Base-by-base conservation (phyloP, 2,113 vertebrate species). In the Saimiri boliviensis region DNA sequence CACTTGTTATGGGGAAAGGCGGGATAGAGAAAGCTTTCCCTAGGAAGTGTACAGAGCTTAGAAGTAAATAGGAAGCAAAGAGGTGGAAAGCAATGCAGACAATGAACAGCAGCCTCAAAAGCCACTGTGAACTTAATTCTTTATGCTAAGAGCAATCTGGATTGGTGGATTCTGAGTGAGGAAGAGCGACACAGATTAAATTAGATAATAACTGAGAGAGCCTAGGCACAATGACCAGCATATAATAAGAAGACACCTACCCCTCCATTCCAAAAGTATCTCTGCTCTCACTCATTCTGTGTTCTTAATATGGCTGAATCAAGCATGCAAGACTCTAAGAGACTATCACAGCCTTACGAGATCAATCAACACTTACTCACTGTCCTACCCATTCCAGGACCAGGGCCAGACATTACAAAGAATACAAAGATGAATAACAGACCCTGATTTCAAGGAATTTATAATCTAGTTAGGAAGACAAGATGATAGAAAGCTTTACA, bases 381-480 rank as follows among this genome's bases (percentile, higher is more conserved):
- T 94, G 79, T 74, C 93, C 81, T 97, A 88, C 80, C 93, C 80
- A 70, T 84, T 94, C 96, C 81, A 95, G 86, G 37, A 56, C 70
- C 14, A 56, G 8, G 45, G 83, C 93, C 96, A 94, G 95, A 74
- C 40, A 71, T 91, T 81, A 91, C 16, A 83, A 94, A 86, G 80
- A 92, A 82, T 37, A 90, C 37, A 86, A 79, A 94, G 70, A 97
- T 92, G 80, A 95, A 54, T 54, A 91, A 66, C 63, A 96, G 56
- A 73, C 60, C 58, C 63, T 58, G 56, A 56, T 88, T 68, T 92
- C 70, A 87, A 60, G 86, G 79, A 80, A 91, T 93, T 94, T 92
- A 96, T 82, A 90, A 88, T 93, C 81, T 80, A 94, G 74, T 68
- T 90, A 81, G 40, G 71, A 84, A 97, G 80, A 95, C 40, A 77